Conservation (phyloP, 1,140 invertebrate genomes). For the Drosophila orosa region DNA sequence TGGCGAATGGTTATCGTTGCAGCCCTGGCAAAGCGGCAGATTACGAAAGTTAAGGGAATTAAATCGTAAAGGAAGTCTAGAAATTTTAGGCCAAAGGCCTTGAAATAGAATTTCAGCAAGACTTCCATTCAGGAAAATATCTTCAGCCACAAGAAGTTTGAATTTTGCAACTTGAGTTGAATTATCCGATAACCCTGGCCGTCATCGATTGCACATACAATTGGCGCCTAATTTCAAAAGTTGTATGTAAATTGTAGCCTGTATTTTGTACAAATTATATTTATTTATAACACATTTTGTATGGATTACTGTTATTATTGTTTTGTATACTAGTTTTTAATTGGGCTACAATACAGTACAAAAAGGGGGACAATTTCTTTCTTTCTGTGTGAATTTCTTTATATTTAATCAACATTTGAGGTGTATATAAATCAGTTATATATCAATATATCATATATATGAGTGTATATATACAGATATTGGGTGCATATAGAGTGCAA, state of each 20-base stretch:
- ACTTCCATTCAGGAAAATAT: constrained; percentile 4
- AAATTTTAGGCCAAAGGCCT: rapidly evolving
- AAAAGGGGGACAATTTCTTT: constrained; percentile 58
- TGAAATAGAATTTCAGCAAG: background rate
- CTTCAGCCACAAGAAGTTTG: rapidly evolving
- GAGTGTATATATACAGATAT: constrained; percentile 54
- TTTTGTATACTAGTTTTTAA: constrained; percentile 54
- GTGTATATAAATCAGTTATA: constrained; percentile 32
- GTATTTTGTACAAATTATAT: constrained; percentile 41
- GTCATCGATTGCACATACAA: background rate
- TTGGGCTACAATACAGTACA: constrained; percentile 68
- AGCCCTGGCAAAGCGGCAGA: constrained; percentile 7
- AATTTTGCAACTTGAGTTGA: background rate
- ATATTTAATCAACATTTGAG: constrained; percentile 49
- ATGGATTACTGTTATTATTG: constrained; percentile 59
- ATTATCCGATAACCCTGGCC: background rate
- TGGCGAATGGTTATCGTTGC: constrained; percentile 20
- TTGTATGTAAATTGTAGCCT: background rate
- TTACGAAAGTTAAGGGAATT: background rate
- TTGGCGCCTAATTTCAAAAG: constrained; percentile 5
- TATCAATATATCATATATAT: constrained; percentile 36
- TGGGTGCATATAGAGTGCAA: constrained; percentile 36
- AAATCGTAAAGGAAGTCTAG: no score
- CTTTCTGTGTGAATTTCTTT: constrained; percentile 4
- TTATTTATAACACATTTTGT: constrained; percentile 34